Percentiles rank a stretch among this genome's conserved stretches.
Evolutionary conservation across 2,888 invertebrate species (phyloP).

Genomic region (Podotricha telesiphe): DNA sequence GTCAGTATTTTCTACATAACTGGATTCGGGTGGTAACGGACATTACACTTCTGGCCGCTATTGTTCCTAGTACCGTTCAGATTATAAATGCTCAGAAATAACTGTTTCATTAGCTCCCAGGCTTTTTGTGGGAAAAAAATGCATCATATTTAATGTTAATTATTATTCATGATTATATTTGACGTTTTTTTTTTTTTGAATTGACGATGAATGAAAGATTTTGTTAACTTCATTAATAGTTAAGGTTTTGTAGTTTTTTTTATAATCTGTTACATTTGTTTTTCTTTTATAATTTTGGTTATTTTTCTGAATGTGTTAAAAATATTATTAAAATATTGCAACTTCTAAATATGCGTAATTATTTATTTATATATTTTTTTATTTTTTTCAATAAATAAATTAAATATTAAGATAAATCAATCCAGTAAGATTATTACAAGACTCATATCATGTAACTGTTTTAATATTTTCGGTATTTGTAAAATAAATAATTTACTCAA

Average conservation of each 20-base stretch:
- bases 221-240: not conserved
- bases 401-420: not conserved
- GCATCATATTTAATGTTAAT: slow-evolving; percentile 10
- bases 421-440: not conserved
- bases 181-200: not conserved
- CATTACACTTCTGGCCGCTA: slow-evolving; percentile 41
- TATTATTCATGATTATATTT: slow-evolving; percentile 5
- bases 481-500: not conserved
- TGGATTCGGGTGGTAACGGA: slow-evolving; percentile 39
- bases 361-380: no score
- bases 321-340: not conserved
- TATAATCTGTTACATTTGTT: not conserved
- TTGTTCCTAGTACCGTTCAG: slow-evolving; percentile 44
- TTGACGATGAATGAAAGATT: not conserved
- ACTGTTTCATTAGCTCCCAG: slow-evolving; percentile 43
- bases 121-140: slow-evolving; percentile 41
- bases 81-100: slow-evolving; percentile 42
- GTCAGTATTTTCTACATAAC: slow-evolving; percentile 16
- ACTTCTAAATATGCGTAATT: no score
- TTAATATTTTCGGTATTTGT: not conserved
- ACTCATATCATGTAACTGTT: not conserved
- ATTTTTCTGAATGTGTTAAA: not conserved
- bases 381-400: no score
- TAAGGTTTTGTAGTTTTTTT: not conserved
- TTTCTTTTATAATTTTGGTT: not conserved